Evolutionary conservation across 2,888 invertebrate genomes (phyloP), one percentile per base, ranked within the genome.

Genomic region (Caenorhabditis auriculariae): DNA sequence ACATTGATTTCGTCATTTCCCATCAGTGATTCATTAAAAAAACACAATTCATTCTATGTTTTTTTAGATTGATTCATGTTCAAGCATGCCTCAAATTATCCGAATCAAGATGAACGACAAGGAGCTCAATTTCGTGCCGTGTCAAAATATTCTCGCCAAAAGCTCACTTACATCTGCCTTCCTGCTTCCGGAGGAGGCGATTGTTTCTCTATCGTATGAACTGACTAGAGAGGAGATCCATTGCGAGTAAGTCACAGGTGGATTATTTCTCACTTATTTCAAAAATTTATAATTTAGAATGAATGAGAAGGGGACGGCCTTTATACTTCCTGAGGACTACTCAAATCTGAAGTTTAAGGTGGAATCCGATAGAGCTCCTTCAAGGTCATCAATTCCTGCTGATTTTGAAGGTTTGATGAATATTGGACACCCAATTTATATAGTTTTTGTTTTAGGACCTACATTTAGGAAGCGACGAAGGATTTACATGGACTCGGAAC

Each of bases 371-470:
- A 48, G 23, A 48, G 38, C 38, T 35, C 48, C 48, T 47, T 47
- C 47, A 32, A 28, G 47, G 19, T 47, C 54, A 54, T 54, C 54
- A 49, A 54, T 47, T 52, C 21, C 54, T 54, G 54, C 54, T 54
- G 48, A 54, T 26, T 46, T 54, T 48, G 48, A 54, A 54, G 47
- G 54, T 50, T 54, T 54, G 27, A 54, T 54, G 9, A 39, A 23
- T 28, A 54, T 54, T 54, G 54, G 24, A 37, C 54, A 54, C n/a
- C n/a, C n/a, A n/a, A n/a, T n/a, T n/a, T 54, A 38, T 50, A 26
- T 54, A 54, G 39, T 54, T 49, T 48, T 54, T 54, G 38, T 48
- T 54, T 54, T 39, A 48, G 47, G 54, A 47, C 35, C 54, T 38
- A 38, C 48, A 48, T 38, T 48, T 51, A 54, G 54, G 39, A 54